Percentiles rank a stretch among this genome's conserved stretches.
phyloP scores from a whole-genome alignment of 1,140 invertebrate species.

The Caenorhabditis latens region DNA sequence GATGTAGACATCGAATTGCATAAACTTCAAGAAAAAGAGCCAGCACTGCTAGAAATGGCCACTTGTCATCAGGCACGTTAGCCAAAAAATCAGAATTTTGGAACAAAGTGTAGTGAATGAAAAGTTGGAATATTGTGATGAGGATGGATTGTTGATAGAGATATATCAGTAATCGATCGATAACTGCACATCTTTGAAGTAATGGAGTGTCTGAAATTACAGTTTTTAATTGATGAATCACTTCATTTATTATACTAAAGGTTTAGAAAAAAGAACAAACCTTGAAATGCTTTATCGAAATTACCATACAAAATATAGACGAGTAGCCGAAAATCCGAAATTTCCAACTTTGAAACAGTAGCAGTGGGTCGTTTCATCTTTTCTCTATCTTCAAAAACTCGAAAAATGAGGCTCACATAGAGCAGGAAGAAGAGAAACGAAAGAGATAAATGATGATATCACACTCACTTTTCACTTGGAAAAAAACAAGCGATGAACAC shows the following conservation, averaged over 20 bases:
- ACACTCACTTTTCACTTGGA: slow-evolving; percentile 12
- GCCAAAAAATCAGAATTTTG: slow-evolving; percentile 23
- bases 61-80: slow-evolving; percentile 35
- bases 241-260: background rate
- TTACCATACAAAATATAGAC: slow-evolving; percentile 37
- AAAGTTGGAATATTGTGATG: slow-evolving; percentile 22
- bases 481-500: slow-evolving; percentile 41
- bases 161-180: slow-evolving; percentile 41
- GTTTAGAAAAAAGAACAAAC: background rate
- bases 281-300: slow-evolving; percentile 48
- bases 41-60: background rate
- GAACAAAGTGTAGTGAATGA: slow-evolving; percentile 46
- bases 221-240: background rate
- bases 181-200: slow-evolving; percentile 35
- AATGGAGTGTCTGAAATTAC: slow-evolving; percentile 32
- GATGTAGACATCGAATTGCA: slow-evolving; percentile 26
- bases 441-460: background rate
- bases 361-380: slow-evolving; percentile 40
- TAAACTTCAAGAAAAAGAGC: slow-evolving; percentile 34
- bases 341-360: slow-evolving; percentile 50
- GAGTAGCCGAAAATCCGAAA: slow-evolving; percentile 28
- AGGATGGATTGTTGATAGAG: slow-evolving; percentile 15
- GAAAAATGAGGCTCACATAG: background rate
- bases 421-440: background rate
- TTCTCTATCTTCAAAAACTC: slow-evolving; percentile 12